A percentile compares a stretch with the other conserved stretches of the same genome.
Conservation (phyloP, 2,113 vertebrate genomes). For the Nothobranchius kuhntae region DNA sequence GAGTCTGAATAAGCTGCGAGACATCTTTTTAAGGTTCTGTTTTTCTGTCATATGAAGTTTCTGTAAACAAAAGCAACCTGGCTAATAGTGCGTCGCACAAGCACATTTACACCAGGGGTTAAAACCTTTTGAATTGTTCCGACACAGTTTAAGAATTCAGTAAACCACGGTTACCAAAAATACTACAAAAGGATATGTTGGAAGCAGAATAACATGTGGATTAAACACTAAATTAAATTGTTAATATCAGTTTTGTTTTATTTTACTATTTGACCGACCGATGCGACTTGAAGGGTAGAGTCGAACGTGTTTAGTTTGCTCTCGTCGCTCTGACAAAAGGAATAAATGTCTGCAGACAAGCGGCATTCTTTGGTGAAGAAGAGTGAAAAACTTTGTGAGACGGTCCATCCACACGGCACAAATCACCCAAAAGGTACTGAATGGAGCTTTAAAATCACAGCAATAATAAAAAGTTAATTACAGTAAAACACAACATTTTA, state of each 20-base stretch:
- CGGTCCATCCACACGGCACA: slow-evolving; percentile 22
- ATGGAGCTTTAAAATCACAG: slow-evolving; percentile 61
- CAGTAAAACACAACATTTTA: slow-evolving; percentile 58
- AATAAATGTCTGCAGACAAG: slow-evolving; percentile 21
- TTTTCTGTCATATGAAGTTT: not conserved
- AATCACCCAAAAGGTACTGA: slow-evolving; percentile 24
- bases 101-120: not conserved
- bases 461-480: slow-evolving; percentile 59
- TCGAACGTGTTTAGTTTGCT: no score
- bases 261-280: not conserved
- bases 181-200: slow-evolving; percentile 18
- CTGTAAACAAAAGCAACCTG: not conserved
- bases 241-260: no score
- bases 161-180: slow-evolving; percentile 39
- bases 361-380: slow-evolving; percentile 74
- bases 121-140: not conserved
- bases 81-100: not conserved
- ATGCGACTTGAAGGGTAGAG: slow-evolving; percentile 1
- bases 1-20: not conserved
- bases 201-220: slow-evolving; percentile 25
- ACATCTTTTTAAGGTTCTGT: not conserved
- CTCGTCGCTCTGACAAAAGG: not conserved
- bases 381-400: slow-evolving; percentile 22
- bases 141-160: no score
- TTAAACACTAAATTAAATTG: slow-evolving; percentile 13